phyloP scores from a whole-genome alignment of 2,113 vertebrate species.

The Hippocampus mohnikei region DNA sequence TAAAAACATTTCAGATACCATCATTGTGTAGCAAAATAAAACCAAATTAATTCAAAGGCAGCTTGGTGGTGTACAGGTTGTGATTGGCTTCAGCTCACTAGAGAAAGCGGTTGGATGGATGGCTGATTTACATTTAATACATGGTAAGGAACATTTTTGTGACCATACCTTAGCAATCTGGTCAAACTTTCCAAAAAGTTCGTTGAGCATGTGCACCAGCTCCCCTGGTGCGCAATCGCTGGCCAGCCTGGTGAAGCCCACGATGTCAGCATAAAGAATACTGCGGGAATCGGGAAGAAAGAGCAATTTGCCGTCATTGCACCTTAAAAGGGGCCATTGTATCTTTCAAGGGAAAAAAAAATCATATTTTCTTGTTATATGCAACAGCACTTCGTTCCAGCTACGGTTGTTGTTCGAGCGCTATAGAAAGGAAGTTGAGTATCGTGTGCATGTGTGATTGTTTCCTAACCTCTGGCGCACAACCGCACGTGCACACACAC shows the following conservation, averaged over 20 bases:
- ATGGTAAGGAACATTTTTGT: background rate
- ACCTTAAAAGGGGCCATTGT: background rate
- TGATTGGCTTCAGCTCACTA: no score
- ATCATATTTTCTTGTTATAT: no score
- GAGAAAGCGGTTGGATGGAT: background rate
- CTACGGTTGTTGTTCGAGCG: no score
- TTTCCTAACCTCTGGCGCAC: no score
- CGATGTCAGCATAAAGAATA: constrained; percentile 94
- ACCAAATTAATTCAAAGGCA: no score
- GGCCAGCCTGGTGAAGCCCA: constrained; percentile 93
- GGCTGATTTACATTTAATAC: background rate
- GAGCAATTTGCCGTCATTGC: background rate
- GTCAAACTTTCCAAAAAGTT: constrained; percentile 97
- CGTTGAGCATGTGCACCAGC: constrained; percentile 93
- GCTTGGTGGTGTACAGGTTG: no score
- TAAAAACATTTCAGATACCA: no score
- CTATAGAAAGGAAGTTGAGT: no score
- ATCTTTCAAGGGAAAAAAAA: no score
- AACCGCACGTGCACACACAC: background rate
- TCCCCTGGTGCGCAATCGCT: constrained; percentile 96
- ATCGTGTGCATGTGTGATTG: no score
- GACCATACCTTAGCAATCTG: constrained; percentile 91
- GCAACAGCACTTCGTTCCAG: no score
- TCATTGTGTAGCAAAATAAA: no score
- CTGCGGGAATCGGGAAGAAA: constrained; percentile 58